Percentiles rank a stretch among this genome's conserved stretches.
phyloP scores from a whole-genome alignment of 2,113 vertebrate genomes.

The Pyxicephalus adspersus region DNA sequence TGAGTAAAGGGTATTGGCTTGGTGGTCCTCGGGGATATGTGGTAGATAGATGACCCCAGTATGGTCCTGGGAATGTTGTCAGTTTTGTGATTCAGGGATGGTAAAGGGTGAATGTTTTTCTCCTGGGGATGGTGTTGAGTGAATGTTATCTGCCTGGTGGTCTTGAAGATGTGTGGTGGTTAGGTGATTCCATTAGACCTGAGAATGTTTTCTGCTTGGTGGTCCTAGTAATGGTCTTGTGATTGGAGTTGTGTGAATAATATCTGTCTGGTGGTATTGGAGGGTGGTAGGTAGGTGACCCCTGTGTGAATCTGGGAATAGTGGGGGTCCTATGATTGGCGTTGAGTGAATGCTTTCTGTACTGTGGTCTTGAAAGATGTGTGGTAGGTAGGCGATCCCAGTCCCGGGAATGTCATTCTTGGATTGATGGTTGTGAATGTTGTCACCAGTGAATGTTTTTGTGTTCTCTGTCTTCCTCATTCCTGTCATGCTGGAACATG shows the following conservation, averaged over 20 bases:
- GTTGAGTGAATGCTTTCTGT: no score
- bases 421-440: not conserved
- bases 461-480: slow-evolving; percentile 29
- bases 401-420: not conserved
- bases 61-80: not conserved
- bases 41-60: not conserved
- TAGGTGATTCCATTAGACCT: not conserved
- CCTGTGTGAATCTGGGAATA: not conserved
- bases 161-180: not conserved
- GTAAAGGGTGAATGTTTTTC: no score
- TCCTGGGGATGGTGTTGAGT: not conserved
- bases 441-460: not conserved
- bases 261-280: no score
- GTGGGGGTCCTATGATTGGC: not conserved
- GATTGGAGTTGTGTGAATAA: no score
- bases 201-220: not conserved
- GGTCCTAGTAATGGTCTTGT: no score
- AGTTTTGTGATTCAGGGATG: no score
- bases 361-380: no score
- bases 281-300: no score
- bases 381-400: not conserved
- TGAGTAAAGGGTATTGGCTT: no score
- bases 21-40: no score
- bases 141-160: no score
- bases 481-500: slow-evolving; percentile 26